These are phyloP conservation scores for Aphrocallistes beatrix DNA, from an alignment of 37 sponge, comb jelly and placozoan species.

Conservation along the genomic window DNA sequence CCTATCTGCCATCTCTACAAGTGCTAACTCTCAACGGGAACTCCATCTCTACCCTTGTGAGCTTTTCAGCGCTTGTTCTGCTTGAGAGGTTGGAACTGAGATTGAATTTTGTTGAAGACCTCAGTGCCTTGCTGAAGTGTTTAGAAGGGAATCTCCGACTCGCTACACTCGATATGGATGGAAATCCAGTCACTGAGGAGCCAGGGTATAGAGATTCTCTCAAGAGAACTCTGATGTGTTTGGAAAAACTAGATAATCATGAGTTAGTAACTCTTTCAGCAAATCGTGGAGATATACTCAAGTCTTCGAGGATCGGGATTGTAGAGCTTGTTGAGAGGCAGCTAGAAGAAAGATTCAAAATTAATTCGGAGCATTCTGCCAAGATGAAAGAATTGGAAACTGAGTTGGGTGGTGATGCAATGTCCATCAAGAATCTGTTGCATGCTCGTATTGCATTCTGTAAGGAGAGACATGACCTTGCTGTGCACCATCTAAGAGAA, in stretches of 20 bases:
- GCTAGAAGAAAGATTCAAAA: neutral
- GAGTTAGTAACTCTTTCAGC: neutral
- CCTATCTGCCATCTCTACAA: neutral
- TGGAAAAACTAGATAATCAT: conserved; percentile 36
- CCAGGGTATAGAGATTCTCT: conserved; percentile 32
- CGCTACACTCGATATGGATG: neutral
- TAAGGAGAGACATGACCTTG: neutral
- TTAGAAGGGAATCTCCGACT: neutral
- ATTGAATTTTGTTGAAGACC: neutral
- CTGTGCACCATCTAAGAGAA: neutral
- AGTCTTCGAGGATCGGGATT: neutral
- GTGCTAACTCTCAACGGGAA: neutral
- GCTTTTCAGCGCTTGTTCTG: neutral
- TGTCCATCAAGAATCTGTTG: neutral
- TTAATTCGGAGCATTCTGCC: neutral
- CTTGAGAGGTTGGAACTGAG: neutral
- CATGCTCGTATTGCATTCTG: neutral
- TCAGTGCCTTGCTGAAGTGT: neutral
- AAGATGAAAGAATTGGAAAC: neutral
- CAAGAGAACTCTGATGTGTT: conserved; percentile 28
- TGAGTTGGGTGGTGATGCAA: neutral
- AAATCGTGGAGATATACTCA: neutral
- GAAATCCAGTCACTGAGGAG: conserved; percentile 25
- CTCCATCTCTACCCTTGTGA: neutral
- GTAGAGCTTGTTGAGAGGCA: neutral